Conservation (phyloP, 2,888 invertebrate species). For the Caenorhabditis wallacei region DNA sequence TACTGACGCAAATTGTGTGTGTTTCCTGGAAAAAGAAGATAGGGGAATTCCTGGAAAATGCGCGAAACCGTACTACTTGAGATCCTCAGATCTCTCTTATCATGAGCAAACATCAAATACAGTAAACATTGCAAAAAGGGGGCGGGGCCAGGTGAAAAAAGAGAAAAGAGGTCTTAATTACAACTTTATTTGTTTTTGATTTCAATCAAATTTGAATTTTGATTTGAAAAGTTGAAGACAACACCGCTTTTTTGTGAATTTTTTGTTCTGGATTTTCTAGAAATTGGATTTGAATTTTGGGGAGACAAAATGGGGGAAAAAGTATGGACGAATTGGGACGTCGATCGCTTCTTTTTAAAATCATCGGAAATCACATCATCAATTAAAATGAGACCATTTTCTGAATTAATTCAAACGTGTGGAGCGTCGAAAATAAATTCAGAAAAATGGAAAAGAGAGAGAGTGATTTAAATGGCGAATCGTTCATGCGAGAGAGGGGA, state of each 20-base stretch:
- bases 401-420: conserved; percentile 18
- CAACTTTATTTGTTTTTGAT: conserved; percentile 48
- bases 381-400: background rate
- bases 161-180: conserved; percentile 36
- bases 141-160: background rate
- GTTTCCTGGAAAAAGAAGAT: background rate
- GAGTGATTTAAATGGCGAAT: background rate
- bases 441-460: background rate
- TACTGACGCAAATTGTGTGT: background rate
- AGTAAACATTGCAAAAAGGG: conserved; percentile 5
- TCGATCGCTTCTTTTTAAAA: conserved; percentile 11
- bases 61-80: conserved; percentile 55
- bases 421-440: conserved; percentile 15
- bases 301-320: background rate
- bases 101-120: background rate
- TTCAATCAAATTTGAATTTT: background rate
- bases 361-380: background rate
- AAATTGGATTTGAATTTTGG: background rate
- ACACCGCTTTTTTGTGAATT: conserved; percentile 41
- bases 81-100: conserved; percentile 4
- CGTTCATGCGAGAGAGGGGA: conserved; percentile 8
- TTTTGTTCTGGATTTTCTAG: conserved; percentile 5
- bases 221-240: background rate
- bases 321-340: too few species aligned
- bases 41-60: conserved; percentile 45